Percentiles rank a stretch among this genome's conserved stretches.
These are phyloP conservation scores for Craterocephalus amniculus DNA, from an alignment of 2,797 vertebrate genomes.

Conservation along the genomic window DNA sequence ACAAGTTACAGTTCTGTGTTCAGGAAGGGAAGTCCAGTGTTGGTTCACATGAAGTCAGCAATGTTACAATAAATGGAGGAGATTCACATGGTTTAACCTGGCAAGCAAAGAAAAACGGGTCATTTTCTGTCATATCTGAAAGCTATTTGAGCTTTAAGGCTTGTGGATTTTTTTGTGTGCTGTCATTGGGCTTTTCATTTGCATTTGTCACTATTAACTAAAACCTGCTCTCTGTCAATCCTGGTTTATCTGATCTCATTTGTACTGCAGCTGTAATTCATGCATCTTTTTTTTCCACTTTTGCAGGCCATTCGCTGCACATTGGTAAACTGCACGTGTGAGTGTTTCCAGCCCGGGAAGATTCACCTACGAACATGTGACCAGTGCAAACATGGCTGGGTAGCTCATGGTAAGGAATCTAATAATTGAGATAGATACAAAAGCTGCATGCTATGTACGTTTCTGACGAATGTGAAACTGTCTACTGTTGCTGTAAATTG, in stretches of 20 bases:
- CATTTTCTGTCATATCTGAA: slow-evolving; percentile 15
- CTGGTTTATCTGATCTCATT: slow-evolving; percentile 8
- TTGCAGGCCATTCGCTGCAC: slow-evolving; percentile 93
- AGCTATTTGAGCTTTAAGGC: not conserved
- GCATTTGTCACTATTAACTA: not conserved
- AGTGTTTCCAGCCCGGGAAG: slow-evolving; percentile 94
- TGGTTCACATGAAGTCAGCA: slow-evolving; percentile 52
- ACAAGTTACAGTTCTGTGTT: slow-evolving; percentile 70
- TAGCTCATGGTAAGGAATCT: slow-evolving; percentile 90
- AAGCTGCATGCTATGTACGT: too few relatives aligned
- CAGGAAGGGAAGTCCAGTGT: slow-evolving; percentile 61
- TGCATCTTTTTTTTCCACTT: slow-evolving; percentile 31
- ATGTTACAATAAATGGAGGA: slow-evolving; percentile 31
- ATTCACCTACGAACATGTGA: slow-evolving; percentile 95
- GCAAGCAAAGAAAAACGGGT: slow-evolving; percentile 8
- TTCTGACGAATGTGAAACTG: too few relatives aligned
- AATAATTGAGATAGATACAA: too few relatives aligned
- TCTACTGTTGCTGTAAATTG: too few relatives aligned
- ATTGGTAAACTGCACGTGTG: slow-evolving; percentile 92
- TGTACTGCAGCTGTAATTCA: slow-evolving; percentile 39
- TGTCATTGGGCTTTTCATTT: not conserved
- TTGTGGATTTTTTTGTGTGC: slow-evolving; percentile 1
- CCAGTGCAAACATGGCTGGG: slow-evolving; percentile 97
- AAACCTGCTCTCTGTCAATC: slow-evolving; percentile 9
- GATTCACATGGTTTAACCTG: slow-evolving; percentile 22